Conservation (phyloP, 2,113 vertebrate genomes). For the Willisornis vidua region DNA sequence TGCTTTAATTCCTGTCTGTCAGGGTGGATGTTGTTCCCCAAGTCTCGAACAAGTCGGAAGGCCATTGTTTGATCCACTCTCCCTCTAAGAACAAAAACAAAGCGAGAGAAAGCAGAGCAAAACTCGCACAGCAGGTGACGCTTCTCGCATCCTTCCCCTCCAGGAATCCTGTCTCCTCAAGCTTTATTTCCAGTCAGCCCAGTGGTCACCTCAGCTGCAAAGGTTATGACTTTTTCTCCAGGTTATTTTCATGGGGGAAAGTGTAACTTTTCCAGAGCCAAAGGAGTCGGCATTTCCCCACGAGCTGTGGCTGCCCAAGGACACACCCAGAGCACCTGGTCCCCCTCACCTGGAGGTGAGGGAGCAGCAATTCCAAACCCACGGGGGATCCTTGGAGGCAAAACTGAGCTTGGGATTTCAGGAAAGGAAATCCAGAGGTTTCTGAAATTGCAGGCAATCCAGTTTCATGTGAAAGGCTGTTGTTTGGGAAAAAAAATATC, state of each 20-base stretch:
- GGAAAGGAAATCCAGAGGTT: neutral
- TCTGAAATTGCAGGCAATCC: neutral
- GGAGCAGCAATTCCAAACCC: neutral
- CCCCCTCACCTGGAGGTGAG: neutral
- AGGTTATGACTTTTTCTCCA: neutral
- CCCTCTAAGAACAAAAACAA: conserved; percentile 25
- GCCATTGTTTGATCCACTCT: neutral
- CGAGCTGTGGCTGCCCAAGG: neutral
- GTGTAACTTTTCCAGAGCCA: neutral
- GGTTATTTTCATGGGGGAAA: neutral
- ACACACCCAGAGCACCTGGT: neutral
- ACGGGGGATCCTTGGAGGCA: neutral
- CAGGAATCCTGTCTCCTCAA: conserved; percentile 7
- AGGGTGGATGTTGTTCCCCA: neutral
- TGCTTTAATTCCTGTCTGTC: neutral
- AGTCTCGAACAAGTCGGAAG: neutral
- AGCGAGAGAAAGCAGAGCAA: neutral
- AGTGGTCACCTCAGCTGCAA: neutral
- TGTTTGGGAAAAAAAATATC: accelerated
- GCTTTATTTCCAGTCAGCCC: neutral
- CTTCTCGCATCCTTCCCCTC: neutral
- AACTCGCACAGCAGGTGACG: conserved; percentile 33
- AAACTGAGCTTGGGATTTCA: neutral
- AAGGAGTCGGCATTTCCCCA: neutral
- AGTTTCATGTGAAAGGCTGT: neutral